phyloP scores from a whole-genome alignment of 2,113 vertebrate species.

The Mixornis gularis region DNA sequence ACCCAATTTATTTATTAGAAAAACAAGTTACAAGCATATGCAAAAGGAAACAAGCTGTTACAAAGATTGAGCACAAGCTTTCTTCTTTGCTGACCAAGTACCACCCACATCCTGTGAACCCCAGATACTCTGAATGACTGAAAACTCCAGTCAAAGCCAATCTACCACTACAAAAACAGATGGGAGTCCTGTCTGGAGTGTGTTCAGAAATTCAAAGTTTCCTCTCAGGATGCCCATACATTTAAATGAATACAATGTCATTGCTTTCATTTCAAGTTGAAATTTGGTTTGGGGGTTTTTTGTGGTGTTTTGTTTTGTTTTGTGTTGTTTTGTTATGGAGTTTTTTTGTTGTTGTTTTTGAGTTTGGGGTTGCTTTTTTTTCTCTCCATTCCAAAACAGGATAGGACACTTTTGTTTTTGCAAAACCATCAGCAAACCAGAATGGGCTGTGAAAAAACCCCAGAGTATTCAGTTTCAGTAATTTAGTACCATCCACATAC shows the following conservation, averaged over 20 bases:
- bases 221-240: neutral
- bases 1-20: neutral
- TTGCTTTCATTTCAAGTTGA: neutral
- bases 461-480: neutral
- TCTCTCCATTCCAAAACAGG: neutral
- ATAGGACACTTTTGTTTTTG: neutral
- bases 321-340: neutral
- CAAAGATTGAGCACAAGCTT: neutral
- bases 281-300: neutral
- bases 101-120: neutral
- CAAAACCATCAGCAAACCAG: neutral
- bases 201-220: neutral
- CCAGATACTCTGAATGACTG: neutral
- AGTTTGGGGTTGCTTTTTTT: neutral
- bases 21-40: neutral
- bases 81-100: neutral
- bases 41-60: neutral
- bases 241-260: neutral
- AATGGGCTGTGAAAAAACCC: neutral
- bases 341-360: neutral
- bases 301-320: neutral
- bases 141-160: neutral
- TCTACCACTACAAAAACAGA: neutral
- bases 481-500: neutral
- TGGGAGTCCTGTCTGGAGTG: neutral